A percentile compares a stretch with the other conserved stretches of the same genome.
These are phyloP conservation scores for Acleris emargana DNA, from an alignment of 2,888 invertebrate genomes.

Conservation along the genomic window DNA sequence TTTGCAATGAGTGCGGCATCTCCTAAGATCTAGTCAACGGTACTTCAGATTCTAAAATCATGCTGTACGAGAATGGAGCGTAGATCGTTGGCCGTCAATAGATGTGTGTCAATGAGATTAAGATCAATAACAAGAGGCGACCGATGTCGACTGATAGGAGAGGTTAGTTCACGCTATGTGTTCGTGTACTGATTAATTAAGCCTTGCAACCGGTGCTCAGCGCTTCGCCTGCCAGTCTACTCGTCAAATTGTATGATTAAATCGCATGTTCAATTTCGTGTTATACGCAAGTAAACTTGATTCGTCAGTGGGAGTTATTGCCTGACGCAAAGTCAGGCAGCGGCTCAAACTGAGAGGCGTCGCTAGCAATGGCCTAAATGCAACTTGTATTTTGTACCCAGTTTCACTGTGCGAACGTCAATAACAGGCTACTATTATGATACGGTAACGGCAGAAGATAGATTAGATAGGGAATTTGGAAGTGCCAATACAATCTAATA, in stretches of 20 bases:
- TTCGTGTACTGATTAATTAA: constrained; percentile 36
- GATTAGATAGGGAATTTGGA: too few relatives aligned
- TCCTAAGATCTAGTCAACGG: background rate
- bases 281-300: constrained; percentile 17
- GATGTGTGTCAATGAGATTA: constrained; percentile 33
- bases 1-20: background rate
- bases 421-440: too few relatives aligned
- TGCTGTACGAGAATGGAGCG: background rate
- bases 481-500: too few relatives aligned
- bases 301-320: constrained; percentile 20
- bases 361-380: constrained; percentile 9
- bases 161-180: constrained; percentile 16
- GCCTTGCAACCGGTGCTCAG: constrained; percentile 21
- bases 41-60: constrained; percentile 4
- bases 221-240: constrained; percentile 26
- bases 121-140: constrained; percentile 31
- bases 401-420: too few relatives aligned
- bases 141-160: constrained; percentile 24
- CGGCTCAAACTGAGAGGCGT: constrained; percentile 1
- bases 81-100: constrained; percentile 1
- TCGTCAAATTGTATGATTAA: constrained; percentile 34
- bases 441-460: too few relatives aligned
- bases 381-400: constrained; percentile 1
- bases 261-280: constrained; percentile 32
- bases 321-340: constrained; percentile 10